Percentiles rank a stretch among this genome's conserved stretches.
These are phyloP conservation scores for Cinclus cinclus DNA, from an alignment of 2,113 vertebrate species.

Conservation along the genomic window DNA sequence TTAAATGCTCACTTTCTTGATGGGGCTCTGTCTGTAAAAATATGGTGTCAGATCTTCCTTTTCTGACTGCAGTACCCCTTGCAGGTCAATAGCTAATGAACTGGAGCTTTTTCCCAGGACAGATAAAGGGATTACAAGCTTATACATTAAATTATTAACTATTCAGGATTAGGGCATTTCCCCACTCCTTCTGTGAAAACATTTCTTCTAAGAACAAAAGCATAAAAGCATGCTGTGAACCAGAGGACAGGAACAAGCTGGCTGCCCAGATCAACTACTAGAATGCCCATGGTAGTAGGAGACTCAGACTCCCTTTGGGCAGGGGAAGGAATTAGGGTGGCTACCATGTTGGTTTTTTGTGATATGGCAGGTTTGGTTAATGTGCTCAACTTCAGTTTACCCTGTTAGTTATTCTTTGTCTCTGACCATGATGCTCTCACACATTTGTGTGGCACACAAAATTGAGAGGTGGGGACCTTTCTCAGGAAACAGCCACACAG, in stretches of 20 bases:
- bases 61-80: neutral
- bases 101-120: neutral
- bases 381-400: neutral
- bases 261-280: neutral
- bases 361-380: neutral
- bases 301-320: neutral
- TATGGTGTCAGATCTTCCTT: neutral
- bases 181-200: neutral
- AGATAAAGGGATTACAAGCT: neutral
- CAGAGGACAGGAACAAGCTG: neutral
- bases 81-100: neutral
- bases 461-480: neutral
- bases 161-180: neutral
- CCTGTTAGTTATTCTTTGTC: neutral
- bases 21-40: neutral
- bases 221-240: neutral
- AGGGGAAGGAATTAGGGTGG: neutral
- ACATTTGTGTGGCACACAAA: neutral
- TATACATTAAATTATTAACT: neutral
- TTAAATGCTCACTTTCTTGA: neutral
- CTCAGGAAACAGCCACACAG: neutral
- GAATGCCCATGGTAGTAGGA: neutral
- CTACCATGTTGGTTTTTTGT: neutral
- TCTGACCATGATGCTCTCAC: neutral
- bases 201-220: neutral